Conservation (phyloP, 2,797 vertebrate species). For the Scarus forsteni region DNA sequence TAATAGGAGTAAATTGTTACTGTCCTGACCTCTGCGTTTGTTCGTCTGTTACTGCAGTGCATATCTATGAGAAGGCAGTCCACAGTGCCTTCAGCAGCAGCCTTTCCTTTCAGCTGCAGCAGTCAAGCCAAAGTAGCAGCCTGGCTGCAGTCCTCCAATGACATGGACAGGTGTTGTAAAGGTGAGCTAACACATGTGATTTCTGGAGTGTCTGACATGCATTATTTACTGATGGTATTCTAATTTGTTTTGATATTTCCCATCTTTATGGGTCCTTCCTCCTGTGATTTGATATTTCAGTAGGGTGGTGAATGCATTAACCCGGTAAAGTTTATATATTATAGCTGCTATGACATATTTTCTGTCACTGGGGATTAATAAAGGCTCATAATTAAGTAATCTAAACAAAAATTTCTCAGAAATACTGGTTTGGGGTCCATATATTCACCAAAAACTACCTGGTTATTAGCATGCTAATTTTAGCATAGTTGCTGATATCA, state of each 20-base stretch:
- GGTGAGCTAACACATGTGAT: constrained; percentile 78
- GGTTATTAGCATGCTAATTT: too few relatives aligned
- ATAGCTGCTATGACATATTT: background rate
- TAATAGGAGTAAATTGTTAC: constrained; percentile 6
- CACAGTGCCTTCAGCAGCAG: constrained; percentile 83
- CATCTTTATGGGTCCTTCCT: background rate
- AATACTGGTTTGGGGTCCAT: too few relatives aligned
- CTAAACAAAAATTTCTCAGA: too few relatives aligned
- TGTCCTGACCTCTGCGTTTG: constrained; percentile 49
- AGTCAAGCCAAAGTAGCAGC: constrained; percentile 90
- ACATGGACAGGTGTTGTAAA: constrained; percentile 97
- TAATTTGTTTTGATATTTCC: background rate
- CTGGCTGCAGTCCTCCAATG: constrained; percentile 94
- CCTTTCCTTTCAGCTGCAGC: constrained; percentile 85
- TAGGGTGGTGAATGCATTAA: background rate
- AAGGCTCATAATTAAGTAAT: too few relatives aligned
- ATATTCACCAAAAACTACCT: too few relatives aligned
- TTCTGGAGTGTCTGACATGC: background rate
- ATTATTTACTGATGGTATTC: background rate
- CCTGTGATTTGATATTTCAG: background rate
- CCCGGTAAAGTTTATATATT: background rate
- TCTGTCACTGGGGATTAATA: too few relatives aligned
- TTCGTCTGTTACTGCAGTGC: constrained; percentile 74
- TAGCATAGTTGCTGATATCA: too few relatives aligned
- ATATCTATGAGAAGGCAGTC: constrained; percentile 87